phyloP scores from a whole-genome alignment of 1,140 invertebrate genomes.

The Akabosia matsudoensis region DNA sequence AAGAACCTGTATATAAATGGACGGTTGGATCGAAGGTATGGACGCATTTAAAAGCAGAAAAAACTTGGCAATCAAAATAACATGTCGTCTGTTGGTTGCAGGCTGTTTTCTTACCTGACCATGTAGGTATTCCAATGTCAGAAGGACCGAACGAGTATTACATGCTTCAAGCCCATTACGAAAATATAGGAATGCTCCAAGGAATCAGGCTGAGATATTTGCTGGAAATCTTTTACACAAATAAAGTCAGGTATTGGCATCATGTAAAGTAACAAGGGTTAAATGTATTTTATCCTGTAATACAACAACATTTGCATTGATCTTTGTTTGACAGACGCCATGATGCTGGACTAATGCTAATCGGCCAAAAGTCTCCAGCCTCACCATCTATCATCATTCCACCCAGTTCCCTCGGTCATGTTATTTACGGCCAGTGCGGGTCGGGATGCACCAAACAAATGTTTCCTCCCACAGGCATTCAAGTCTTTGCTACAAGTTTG shows the following conservation, averaged over 20 bases:
- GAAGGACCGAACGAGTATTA: constrained; percentile 26
- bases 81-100: neutral
- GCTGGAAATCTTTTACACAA: constrained; percentile 23
- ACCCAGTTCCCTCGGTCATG: constrained; percentile 17
- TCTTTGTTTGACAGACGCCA: constrained; percentile 16
- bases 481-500: constrained; percentile 25
- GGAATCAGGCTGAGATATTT: constrained; percentile 22
- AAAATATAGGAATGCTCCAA: constrained; percentile 19
- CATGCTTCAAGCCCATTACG: constrained; percentile 35
- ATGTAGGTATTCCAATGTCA: constrained; percentile 36
- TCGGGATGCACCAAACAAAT: constrained; percentile 23
- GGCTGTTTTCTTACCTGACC: constrained; percentile 29
- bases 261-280: neutral
- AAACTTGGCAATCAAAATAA: neutral
- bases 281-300: too few relatives aligned
- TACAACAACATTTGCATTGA: neutral
- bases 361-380: neutral
- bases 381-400: constrained; percentile 25
- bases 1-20: constrained; percentile 18
- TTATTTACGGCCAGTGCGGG: constrained; percentile 30
- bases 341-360: constrained; percentile 31
- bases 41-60: neutral
- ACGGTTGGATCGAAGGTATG: constrained; percentile 16
- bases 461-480: constrained; percentile 30
- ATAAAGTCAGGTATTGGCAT: neutral